Conservation (phyloP, 2,797 vertebrate species). For the Galaxias olidus region DNA sequence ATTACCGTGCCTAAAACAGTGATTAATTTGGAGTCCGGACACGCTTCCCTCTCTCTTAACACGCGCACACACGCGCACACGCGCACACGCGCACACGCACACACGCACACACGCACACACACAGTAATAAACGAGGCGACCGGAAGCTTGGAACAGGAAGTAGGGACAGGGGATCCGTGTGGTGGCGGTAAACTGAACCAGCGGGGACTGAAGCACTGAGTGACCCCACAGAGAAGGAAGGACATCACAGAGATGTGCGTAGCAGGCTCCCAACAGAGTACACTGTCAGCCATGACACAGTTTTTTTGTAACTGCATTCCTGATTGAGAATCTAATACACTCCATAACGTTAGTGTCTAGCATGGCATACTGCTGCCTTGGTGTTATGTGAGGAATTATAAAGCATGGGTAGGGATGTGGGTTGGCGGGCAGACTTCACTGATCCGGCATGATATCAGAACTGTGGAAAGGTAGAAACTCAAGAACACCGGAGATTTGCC, state of each 20-base stretch:
- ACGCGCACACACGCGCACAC: conserved; percentile 3
- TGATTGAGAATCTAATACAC: conserved; percentile 78
- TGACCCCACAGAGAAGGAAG: conserved; percentile 1
- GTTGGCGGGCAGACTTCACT: neutral
- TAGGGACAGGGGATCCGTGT: conserved; percentile 33
- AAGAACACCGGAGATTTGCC: too few relatives aligned
- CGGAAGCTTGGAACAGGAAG: conserved; percentile 18
- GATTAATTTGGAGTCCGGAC: conserved; percentile 20
- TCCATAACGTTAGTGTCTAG: conserved; percentile 55
- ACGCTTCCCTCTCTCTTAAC: neutral
- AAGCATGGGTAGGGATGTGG: neutral
- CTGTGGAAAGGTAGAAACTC: too few relatives aligned
- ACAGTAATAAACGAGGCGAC: conserved; percentile 18
- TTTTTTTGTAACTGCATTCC: conserved; percentile 79
- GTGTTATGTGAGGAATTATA: conserved; percentile 66
- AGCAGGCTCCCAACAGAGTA: conserved; percentile 63
- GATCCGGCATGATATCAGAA: too few relatives aligned
- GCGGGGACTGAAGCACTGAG: neutral
- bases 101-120: conserved; percentile 17
- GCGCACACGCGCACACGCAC: conserved; percentile 15
- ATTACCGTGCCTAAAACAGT: conserved; percentile 3
- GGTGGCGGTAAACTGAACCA: conserved; percentile 35
- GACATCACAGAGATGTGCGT: conserved; percentile 41
- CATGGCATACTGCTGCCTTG: conserved; percentile 58
- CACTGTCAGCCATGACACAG: conserved; percentile 71